phyloP scores from a whole-genome alignment of 2,113 vertebrate species.

The Sceloporus undulatus region DNA sequence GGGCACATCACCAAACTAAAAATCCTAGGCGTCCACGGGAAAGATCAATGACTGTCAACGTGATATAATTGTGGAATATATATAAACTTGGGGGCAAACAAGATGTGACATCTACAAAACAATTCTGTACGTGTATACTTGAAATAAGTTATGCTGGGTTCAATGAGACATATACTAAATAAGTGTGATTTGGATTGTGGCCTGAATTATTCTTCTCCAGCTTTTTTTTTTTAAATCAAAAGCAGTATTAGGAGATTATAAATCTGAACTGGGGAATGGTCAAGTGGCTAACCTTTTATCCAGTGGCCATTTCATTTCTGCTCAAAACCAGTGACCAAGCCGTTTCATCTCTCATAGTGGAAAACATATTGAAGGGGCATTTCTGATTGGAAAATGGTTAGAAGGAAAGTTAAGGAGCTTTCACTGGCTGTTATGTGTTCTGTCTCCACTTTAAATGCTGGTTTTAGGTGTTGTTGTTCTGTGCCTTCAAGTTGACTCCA shows the following conservation, averaged over 20 bases:
- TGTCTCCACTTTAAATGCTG: no score
- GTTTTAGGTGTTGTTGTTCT: no score
- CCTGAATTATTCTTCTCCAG: neutral
- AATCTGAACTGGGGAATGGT: neutral
- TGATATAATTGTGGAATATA: no score
- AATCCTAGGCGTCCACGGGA: no score
- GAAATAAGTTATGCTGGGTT: neutral
- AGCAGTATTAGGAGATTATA: neutral
- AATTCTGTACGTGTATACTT: neutral
- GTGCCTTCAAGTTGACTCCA: no score
- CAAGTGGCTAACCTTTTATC: neutral
- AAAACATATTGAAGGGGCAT: neutral
- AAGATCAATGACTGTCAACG: no score
- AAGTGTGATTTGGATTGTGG: neutral
- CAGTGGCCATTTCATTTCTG: neutral
- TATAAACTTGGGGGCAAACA: neutral
- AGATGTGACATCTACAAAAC: neutral
- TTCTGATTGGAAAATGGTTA: neutral
- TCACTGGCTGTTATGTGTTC: no score
- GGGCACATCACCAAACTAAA: no score
- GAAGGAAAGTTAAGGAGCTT: neutral
- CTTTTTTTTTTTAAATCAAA: neutral
- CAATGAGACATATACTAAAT: neutral
- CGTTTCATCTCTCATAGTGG: neutral
- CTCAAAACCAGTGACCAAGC: neutral